Base-by-base conservation (phyloP, 1,140 invertebrate species). In the Chelonus insularis region DNA sequence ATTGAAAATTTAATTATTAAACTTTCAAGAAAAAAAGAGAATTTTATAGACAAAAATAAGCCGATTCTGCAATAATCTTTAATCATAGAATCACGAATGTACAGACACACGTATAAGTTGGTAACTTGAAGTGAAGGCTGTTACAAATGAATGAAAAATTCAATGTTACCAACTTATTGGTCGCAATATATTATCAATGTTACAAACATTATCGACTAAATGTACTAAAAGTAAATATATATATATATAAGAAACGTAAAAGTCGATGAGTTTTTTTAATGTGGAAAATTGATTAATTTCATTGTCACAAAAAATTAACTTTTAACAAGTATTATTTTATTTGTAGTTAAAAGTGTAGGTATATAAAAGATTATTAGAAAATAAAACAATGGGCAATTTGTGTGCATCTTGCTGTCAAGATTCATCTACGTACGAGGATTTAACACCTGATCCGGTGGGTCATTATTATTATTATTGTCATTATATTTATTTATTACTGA, bases 371-470 rank as follows among this genome's bases (percentile, higher is more conserved):
- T n/a, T n/a, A n/a, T n/a, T n/a, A n/a, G n/a, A n/a, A n/a, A n/a
- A n/a, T n/a, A n/a, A n/a, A n/a, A n/a, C n/a, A n/a, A n/a, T n/a
- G n/a, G n/a, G n/a, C n/a, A n/a, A n/a, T n/a, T n/a, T n/a, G n/a
- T 73, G 68, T 16, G 39, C 45, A 11, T 68, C 62, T 16, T 75
- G 72, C 23, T 68, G 48, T 23, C 71, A 74, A 54, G 57, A 52
- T 65, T 65, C 67, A n/a, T 39, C 66, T 16, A 69, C 74, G 0
- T 69, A 68, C 16, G 71, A 74, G 41, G 72, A 74, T 57, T 61
- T 72, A 18, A 73, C 72, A 25, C 72, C 74, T 37, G 74, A 76
- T 62, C 36, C 60, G 60, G 74, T 76, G 65, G 50, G 64, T 65
- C 63, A 45, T 50, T 18, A 57, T 63, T 63, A 68, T 68, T 34